Conservation (phyloP, 2,113 vertebrate species). For the Nyctereutes procyonoides region DNA sequence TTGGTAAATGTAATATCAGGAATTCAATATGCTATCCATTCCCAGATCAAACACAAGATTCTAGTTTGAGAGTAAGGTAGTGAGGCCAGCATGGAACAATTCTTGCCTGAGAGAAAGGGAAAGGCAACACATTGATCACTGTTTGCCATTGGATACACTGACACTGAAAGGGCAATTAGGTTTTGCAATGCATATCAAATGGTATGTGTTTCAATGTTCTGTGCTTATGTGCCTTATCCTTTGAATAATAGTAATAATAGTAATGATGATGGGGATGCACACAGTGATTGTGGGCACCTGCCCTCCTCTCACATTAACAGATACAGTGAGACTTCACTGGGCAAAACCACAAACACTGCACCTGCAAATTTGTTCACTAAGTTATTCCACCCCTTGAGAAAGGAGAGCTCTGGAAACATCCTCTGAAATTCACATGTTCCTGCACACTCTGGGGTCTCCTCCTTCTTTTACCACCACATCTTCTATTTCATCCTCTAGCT, state of each 20-base stretch:
- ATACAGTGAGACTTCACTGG: background rate
- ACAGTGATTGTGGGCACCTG: accelerated
- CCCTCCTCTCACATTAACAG: background rate
- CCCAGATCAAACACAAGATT: background rate
- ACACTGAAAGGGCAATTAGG: background rate
- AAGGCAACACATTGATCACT: background rate
- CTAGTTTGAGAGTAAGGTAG: background rate
- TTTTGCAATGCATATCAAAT: background rate
- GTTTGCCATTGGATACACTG: background rate
- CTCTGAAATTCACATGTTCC: accelerated
- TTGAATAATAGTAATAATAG: background rate
- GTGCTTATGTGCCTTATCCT: background rate
- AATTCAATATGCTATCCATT: background rate
- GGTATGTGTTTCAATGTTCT: background rate
- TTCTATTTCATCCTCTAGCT: background rate
- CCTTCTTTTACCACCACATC: no score
- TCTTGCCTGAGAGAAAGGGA: background rate
- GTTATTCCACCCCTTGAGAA: background rate
- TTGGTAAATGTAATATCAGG: background rate
- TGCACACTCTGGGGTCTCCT: accelerated
- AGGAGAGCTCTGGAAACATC: background rate
- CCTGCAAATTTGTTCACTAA: background rate
- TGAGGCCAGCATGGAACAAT: background rate
- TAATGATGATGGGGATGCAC: background rate
- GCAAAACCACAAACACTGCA: background rate